A percentile compares a stretch with the other conserved stretches of the same genome.
Evolutionary conservation across 2,888 invertebrate genomes (phyloP).

Genomic region (Cerceris ruficornis): DNA sequence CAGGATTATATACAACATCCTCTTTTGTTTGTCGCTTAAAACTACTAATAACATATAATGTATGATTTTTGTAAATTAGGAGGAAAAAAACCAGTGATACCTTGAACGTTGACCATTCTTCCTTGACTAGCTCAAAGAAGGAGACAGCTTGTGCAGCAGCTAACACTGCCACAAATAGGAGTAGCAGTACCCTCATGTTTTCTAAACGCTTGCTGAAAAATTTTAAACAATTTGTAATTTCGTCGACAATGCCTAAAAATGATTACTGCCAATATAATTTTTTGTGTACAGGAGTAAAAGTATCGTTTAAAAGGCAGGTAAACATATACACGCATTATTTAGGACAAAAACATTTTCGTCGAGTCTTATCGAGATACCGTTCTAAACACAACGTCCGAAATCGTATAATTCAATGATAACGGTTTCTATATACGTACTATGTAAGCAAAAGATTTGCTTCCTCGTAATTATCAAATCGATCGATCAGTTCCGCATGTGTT

Average conservation of each 20-base stretch:
- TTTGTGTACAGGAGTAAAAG: neutral
- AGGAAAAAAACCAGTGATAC: conserved; percentile 79
- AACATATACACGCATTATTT: neutral
- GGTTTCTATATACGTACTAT: too few relatives aligned
- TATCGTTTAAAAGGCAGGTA: neutral
- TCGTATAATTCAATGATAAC: too few relatives aligned
- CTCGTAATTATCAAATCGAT: too few relatives aligned
- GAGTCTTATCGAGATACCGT: neutral
- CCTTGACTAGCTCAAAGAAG: conserved; percentile 87
- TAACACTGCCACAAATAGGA: conserved; percentile 82
- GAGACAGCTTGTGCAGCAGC: conserved; percentile 86
- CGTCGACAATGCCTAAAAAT: neutral
- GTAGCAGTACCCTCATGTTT: conserved; percentile 79
- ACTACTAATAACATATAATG: neutral
- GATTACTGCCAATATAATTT: neutral
- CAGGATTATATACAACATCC: neutral
- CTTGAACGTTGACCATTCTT: conserved; percentile 91
- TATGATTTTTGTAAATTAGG: neutral
- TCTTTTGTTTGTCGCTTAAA: neutral
- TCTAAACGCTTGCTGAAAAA: conserved; percentile 44
- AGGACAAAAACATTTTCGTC: neutral
- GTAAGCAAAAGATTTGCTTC: too few relatives aligned
- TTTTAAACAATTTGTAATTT: neutral
- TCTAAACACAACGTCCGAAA: too few relatives aligned
- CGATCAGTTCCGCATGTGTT: too few relatives aligned